phyloP scores from a whole-genome alignment of 2,888 invertebrate species.

The Adineta ricciae region DNA sequence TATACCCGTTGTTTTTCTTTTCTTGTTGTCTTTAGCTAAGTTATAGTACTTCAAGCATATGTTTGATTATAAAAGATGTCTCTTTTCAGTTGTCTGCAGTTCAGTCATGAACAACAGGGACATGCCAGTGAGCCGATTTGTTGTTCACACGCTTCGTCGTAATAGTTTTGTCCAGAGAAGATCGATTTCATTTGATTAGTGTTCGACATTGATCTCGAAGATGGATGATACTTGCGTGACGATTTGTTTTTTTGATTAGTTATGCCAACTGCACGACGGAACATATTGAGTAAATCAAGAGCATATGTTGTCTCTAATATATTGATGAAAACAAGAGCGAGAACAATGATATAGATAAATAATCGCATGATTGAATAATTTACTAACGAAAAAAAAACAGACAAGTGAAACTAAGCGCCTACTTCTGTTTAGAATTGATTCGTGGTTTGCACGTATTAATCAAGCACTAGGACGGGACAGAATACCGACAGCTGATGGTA shows the following conservation, averaged over 20 bases:
- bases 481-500: background rate
- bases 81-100: too few relatives aligned
- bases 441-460: slow-evolving; percentile 13
- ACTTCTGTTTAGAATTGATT: background rate
- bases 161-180: background rate
- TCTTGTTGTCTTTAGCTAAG: background rate
- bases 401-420: background rate
- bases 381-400: background rate
- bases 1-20: background rate
- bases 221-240: background rate
- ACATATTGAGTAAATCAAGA: background rate
- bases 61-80: too few relatives aligned
- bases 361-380: background rate
- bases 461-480: background rate
- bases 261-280: background rate
- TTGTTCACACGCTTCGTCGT: background rate
- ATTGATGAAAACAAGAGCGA: background rate
- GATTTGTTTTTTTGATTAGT: background rate
- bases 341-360: background rate
- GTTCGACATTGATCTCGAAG: too few relatives aligned
- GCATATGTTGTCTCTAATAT: background rate
- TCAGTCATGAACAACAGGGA: background rate
- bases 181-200: too few relatives aligned
- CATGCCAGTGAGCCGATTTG: background rate
- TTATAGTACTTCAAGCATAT: background rate